A percentile compares a stretch with the other conserved stretches of the same genome.
Conservation (phyloP, 2,888 invertebrate species). For the Oasisia sp. region DNA sequence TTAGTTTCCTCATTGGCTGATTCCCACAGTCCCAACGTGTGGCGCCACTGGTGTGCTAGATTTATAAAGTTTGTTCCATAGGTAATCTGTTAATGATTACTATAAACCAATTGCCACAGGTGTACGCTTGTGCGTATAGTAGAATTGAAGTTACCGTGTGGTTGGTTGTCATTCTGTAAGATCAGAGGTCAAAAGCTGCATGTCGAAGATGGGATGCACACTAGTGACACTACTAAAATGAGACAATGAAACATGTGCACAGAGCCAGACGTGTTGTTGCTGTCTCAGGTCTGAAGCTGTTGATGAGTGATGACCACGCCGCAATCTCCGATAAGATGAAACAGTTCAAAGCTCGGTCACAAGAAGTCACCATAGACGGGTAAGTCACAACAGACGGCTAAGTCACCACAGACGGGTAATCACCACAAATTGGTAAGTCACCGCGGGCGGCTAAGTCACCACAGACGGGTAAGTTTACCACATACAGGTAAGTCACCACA, state of each 20-base stretch:
- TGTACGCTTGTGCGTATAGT: too few species aligned
- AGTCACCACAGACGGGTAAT: slow-evolving; percentile 27
- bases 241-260: not conserved
- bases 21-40: too few species aligned
- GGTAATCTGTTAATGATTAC: not conserved
- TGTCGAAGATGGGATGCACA: not conserved
- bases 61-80: too few species aligned
- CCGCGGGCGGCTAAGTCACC: too few species aligned
- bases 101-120: not conserved
- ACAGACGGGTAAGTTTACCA: too few species aligned
- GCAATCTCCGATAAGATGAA: slow-evolving; percentile 22
- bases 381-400: not conserved
- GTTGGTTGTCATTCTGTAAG: not conserved
- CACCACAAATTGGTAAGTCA: too few species aligned
- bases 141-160: not conserved
- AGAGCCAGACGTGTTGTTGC: not conserved
- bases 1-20: too few species aligned
- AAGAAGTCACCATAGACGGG: slow-evolving; percentile 27
- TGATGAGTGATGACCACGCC: slow-evolving; percentile 29
- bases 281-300: slow-evolving; percentile 17
- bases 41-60: too few species aligned
- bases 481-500: too few species aligned
- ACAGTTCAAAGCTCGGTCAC: slow-evolving; percentile 29
- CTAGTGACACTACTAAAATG: not conserved
- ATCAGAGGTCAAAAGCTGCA: not conserved